Evolutionary conservation across 2,888 invertebrate species (phyloP), one percentile per base, ranked within the genome.

Genomic region (Tetanocera ferruginea): DNA sequence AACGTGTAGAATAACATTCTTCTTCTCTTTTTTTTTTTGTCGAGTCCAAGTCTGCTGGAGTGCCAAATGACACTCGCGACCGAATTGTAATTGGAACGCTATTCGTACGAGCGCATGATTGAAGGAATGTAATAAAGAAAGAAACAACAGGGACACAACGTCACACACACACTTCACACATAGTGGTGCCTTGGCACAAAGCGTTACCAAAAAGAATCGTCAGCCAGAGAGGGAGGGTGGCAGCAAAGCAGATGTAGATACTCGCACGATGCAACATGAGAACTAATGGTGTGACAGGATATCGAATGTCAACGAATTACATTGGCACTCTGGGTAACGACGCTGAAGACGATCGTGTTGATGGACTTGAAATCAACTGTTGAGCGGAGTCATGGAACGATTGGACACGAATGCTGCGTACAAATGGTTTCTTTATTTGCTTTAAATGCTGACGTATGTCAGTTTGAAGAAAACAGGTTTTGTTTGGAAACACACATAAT

Each of bases 61-160:
- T 66, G 73, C 60, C 43, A 43, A 70, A 51, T 67, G 77, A 66
- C 66, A 66, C 70, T 71, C 55, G 31, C 66, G 72, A 55, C 72
- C 37, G 55, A 73, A 79, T 76, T 60, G 78, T 73, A 79, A 79
- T 79, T 69, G 78, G 78, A 71, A 75, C 74, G 74, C 51, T 57
- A 55, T 28, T 34, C 57, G 72, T 72, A 72, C 52, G 34, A 62
- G 70, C 69, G 70, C 19, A 76, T 70, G 76, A 76, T 76, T 70
- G 76, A 76, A 62, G 62, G 76, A 70, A 69, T 76, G 76, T 23
- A 51, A 75, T 72, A 57, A 72, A 55, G 51, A 34, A 71, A 34
- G 72, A 55, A 72, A 55, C 55, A 55, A 3, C 28, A 17, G 28
- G 37, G 55, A 72, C 8, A 55, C 70, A 11, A 57, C 3, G 11